Conservation (phyloP, 1,140 invertebrate genomes). For the Drosophila malerkotliana region DNA sequence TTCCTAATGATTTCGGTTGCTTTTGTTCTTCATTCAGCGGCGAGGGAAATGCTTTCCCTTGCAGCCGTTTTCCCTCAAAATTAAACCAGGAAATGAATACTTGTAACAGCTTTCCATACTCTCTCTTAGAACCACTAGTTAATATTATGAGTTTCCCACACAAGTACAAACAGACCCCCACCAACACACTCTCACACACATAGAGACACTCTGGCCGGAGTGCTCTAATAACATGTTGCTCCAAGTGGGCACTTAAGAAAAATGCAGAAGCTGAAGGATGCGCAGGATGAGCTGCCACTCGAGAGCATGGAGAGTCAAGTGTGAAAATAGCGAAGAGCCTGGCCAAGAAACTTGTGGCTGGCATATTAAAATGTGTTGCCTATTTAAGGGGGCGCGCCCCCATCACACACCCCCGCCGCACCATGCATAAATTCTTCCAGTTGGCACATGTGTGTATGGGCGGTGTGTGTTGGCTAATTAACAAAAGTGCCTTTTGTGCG, state of each 20-base stretch:
- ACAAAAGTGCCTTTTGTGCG: constrained; percentile 72
- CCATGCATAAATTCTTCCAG: background rate
- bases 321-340: constrained; percentile 50
- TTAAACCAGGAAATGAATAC: constrained; percentile 42
- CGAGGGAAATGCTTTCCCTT: constrained; percentile 21
- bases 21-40: constrained; percentile 12
- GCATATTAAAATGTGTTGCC: constrained; percentile 61
- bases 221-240: constrained; percentile 65
- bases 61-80: constrained; percentile 18
- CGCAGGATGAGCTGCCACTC: constrained; percentile 40
- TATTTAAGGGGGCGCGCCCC: constrained; percentile 42
- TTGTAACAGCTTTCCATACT: constrained; percentile 35
- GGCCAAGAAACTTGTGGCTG: constrained; percentile 43
- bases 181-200: background rate
- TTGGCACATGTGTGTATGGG: constrained; percentile 2
- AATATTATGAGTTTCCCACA: constrained; percentile 61
- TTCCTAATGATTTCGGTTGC: constrained; percentile 27
- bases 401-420: background rate
- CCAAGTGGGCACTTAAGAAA: constrained; percentile 62
- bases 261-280: constrained; percentile 10
- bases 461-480: constrained; percentile 65
- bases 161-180: constrained; percentile 18
- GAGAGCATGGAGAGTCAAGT: constrained; percentile 38
- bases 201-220: constrained; percentile 16
- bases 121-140: constrained; percentile 46